These are phyloP conservation scores for Burhinus bistriatus DNA, from an alignment of 2,113 vertebrate species.

Conservation along the genomic window DNA sequence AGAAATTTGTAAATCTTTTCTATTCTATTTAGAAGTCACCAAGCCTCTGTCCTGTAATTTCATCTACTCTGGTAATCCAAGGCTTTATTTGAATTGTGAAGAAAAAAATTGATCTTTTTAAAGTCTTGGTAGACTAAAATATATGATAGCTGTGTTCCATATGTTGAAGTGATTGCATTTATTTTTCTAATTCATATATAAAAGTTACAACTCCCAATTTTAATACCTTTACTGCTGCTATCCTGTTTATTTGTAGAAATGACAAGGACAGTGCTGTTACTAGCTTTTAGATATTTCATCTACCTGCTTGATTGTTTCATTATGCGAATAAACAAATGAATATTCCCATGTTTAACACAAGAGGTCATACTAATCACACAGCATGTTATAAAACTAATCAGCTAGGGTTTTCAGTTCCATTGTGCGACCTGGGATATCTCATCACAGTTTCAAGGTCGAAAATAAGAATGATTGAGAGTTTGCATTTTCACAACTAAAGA, in stretches of 20 bases:
- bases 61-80: not conserved
- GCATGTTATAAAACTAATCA: constrained; percentile 3
- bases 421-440: not conserved
- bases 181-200: not conserved
- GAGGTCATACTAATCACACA: constrained; percentile 71
- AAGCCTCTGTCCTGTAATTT: not conserved
- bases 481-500: not conserved
- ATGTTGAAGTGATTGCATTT: not conserved
- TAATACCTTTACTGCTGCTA: not conserved
- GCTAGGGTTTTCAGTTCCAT: not conserved
- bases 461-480: not conserved
- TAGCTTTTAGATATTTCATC: not conserved
- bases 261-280: not conserved
- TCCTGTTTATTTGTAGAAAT: not conserved
- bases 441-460: not conserved
- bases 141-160: not conserved
- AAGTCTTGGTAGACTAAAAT: not conserved
- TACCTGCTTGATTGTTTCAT: not conserved
- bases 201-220: not conserved
- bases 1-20: not conserved
- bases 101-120: not conserved
- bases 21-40: not conserved
- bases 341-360: constrained; percentile 71
- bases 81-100: not conserved
- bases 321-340: not conserved